phyloP scores from a whole-genome alignment of 2,888 invertebrate species.

The Orthosia gracilis region DNA sequence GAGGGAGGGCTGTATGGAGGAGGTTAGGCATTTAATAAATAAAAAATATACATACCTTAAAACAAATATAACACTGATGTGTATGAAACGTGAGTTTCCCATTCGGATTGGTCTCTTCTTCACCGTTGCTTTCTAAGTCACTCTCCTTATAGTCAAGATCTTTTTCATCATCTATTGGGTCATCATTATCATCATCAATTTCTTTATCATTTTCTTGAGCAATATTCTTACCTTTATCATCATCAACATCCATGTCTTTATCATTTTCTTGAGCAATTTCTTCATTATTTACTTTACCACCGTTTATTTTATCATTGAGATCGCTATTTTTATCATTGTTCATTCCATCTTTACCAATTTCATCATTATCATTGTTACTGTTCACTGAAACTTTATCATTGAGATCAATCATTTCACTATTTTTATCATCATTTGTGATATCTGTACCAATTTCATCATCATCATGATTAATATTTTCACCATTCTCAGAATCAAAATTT shows the following conservation, averaged over 20 bases:
- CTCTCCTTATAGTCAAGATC: slow-evolving; percentile 31
- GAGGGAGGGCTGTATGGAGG: no score
- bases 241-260: background rate
- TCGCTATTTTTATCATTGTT: no score
- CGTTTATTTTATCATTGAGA: background rate
- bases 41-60: slow-evolving; percentile 74
- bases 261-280: slow-evolving; percentile 9
- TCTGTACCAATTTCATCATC: background rate
- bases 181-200: slow-evolving; percentile 27
- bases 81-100: slow-evolving; percentile 75
- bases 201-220: background rate
- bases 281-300: slow-evolving; percentile 21
- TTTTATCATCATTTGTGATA: background rate
- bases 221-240: no score
- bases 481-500: background rate
- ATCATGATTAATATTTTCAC: slow-evolving; percentile 4
- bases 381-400: no score
- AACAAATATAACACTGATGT: slow-evolving; percentile 85
- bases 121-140: slow-evolving; percentile 25
- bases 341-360: no score
- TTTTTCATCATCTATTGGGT: slow-evolving; percentile 28
- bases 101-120: slow-evolving; percentile 39
- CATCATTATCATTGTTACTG: no score
- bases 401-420: no score
- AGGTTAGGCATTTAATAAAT: no score